These are phyloP conservation scores for Platerodrilus igneus DNA, from an alignment of 2,888 invertebrate genomes.

Conservation along the genomic window DNA sequence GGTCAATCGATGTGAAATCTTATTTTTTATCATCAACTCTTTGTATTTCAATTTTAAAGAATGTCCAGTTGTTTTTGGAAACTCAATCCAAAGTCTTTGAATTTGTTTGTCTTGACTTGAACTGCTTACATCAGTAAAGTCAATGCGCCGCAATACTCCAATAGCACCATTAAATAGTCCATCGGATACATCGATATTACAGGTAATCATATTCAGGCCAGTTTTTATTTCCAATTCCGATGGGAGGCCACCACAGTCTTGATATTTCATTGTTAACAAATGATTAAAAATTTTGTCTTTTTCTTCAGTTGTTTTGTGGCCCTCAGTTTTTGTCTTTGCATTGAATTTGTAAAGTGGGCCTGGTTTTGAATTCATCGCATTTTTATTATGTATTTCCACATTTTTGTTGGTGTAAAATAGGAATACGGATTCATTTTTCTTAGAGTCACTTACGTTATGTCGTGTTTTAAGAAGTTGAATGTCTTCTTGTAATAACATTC, in stretches of 20 bases:
- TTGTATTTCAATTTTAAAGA: no score
- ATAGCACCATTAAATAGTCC: conserved; percentile 8
- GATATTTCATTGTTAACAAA: background rate
- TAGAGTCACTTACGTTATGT: background rate
- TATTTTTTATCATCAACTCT: no score
- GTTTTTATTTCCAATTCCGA: background rate
- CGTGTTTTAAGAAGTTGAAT: background rate
- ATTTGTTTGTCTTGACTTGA: no score
- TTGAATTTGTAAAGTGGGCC: background rate
- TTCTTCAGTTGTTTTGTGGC: background rate
- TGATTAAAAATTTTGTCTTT: background rate
- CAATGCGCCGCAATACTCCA: background rate
- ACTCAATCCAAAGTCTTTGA: no score
- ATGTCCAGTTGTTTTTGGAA: no score
- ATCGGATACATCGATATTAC: conserved; percentile 8
- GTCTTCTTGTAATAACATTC: background rate
- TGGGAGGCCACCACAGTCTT: background rate
- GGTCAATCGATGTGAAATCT: no score
- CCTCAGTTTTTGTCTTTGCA: background rate
- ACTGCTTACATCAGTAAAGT: no score
- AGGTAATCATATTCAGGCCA: conserved; percentile 1
- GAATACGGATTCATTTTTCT: background rate
- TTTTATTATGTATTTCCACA: background rate
- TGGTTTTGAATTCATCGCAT: background rate
- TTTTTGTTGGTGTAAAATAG: background rate